Conservation (phyloP, 2,113 vertebrate genomes). For the Copsychus sechellarum region DNA sequence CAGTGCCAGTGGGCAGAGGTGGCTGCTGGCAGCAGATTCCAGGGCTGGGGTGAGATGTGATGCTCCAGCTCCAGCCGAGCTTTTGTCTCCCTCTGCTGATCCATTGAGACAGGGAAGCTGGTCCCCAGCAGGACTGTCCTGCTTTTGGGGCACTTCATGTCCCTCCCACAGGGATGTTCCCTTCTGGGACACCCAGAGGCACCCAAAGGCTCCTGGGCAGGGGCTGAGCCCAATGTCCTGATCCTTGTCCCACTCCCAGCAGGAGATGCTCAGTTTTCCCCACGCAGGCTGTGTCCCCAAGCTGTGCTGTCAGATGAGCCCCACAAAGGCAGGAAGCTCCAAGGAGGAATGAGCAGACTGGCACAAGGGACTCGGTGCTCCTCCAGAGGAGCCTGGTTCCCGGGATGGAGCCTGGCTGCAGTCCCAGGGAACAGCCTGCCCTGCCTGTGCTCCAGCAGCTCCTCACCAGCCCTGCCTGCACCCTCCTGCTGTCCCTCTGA, state of each 20-base stretch:
- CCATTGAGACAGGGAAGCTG: neutral
- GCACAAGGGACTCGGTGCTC: neutral
- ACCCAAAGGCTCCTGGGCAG: neutral
- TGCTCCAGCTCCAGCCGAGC: neutral
- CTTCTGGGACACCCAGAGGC: neutral
- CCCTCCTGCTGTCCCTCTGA: neutral
- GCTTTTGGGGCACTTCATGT: neutral
- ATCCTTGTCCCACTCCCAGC: accelerated
- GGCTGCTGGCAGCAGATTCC: neutral
- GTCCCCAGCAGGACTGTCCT: neutral
- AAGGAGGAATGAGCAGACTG: neutral
- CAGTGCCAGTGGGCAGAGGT: accelerated
- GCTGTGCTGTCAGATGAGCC: neutral
- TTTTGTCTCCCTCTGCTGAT: constrained; percentile 69
- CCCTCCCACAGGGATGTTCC: neutral
- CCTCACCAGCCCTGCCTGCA: neutral
- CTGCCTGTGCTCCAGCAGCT: neutral
- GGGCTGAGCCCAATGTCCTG: accelerated
- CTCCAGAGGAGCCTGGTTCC: neutral
- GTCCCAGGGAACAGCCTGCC: neutral
- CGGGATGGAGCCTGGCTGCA: neutral
- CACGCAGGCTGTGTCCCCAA: accelerated
- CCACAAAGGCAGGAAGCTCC: accelerated
- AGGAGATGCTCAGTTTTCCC: neutral
- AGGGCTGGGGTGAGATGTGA: neutral